Base-by-base conservation (phyloP, 2,113 vertebrate genomes). In the Serinus canaria region DNA sequence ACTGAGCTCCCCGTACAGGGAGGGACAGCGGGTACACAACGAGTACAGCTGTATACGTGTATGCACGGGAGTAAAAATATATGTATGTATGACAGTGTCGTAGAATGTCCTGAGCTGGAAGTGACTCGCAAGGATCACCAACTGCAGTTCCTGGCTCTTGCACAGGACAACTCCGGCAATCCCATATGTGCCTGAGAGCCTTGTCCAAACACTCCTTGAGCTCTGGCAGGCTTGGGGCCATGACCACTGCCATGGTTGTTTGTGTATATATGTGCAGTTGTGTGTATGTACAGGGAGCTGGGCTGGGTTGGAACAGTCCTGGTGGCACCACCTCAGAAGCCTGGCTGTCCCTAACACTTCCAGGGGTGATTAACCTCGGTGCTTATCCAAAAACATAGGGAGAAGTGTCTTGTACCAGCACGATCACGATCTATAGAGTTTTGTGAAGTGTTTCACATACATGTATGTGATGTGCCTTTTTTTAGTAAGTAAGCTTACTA, bases 391-490 rank as follows among this genome's bases (percentile, higher is more conserved):
- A 62, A 30, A 4, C 6, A 3, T 7, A 1, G 0, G 8, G 27
- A 56, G 37, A 23, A 22, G 22, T 12, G 12, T 21, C 23, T 43
- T 0, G 0, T 41, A 7, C 21, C n/a, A n/a, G n/a, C 39, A 2
- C 0, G 0, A 1, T 30, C 4, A 0, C 3, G 7, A 21, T 15
- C 19, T 18, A 0, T 8, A 47, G 41, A 7, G 27, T 25, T 18
- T 39, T 39, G 10, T 2, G 1, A 15, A 15, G 30, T 28, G 2
- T 50, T 64, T 60, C 5, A 10, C 4, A 1, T 22, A 4, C 7
- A 14, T 21, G 21, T 23, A 15, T 9, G 7, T 4, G 8, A 17
- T 15, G 6, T 12, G 0, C 17, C 4, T 39, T 55, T 14, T 44
- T 5, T 5, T 35, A 11, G 7, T 58, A 62, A 22, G 20, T 22